Conservation (phyloP, 2,888 invertebrate genomes). For the Drosophila barbarae region DNA sequence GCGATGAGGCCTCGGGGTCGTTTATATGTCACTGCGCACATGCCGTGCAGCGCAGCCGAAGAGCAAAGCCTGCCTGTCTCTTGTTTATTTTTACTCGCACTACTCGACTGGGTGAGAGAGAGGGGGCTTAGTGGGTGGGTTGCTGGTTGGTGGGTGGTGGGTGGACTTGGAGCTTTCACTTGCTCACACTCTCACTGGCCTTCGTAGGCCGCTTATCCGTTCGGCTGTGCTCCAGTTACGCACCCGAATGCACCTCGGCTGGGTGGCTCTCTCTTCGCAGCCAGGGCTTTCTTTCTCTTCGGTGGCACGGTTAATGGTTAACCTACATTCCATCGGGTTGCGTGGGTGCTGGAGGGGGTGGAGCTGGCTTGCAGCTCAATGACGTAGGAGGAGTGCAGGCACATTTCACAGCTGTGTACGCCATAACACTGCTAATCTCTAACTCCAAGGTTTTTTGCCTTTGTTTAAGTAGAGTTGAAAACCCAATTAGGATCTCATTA, state of each 20-base stretch:
- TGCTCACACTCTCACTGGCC: constrained; percentile 19
- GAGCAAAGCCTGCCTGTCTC: background rate
- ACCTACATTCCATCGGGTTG: constrained; percentile 32
- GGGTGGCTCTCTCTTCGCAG: background rate
- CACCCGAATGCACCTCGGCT: constrained; percentile 21
- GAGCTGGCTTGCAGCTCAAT: constrained; percentile 9
- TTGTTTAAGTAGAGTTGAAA: background rate
- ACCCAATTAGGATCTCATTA: background rate
- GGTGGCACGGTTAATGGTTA: constrained; percentile 19
- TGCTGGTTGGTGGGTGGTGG: too few species aligned
- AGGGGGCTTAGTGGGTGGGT: background rate
- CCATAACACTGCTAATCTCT: constrained; percentile 1
- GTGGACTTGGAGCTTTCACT: constrained; percentile 1
- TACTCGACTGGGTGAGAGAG: background rate
- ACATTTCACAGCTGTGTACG: constrained; percentile 3
- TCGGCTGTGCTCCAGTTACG: constrained; percentile 34
- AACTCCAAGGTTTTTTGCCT: background rate
- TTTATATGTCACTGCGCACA: constrained; percentile 65
- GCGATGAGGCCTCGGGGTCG: constrained; percentile 34
- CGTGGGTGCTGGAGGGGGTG: background rate
- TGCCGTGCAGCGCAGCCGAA: constrained; percentile 30
- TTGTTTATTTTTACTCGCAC: constrained; percentile 16
- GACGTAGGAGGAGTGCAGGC: constrained; percentile 9
- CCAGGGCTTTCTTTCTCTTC: constrained; percentile 1
- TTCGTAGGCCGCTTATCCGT: constrained; percentile 1